phyloP scores from a whole-genome alignment of 2,797 vertebrate genomes.

The Argyrosomus regius region DNA sequence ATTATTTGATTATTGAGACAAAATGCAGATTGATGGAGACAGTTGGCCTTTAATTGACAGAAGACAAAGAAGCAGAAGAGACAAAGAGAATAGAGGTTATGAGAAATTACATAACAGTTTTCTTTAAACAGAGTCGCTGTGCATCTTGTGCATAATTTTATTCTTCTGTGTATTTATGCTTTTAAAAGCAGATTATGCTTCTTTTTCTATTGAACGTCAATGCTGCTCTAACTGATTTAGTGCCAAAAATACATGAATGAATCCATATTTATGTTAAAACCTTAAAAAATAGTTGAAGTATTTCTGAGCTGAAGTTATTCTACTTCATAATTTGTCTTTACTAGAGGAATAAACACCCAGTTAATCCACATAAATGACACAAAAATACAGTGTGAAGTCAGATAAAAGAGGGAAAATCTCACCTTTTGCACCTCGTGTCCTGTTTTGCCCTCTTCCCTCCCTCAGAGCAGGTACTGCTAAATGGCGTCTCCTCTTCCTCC shows the following conservation, averaged over 20 bases:
- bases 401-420: constrained; percentile 26
- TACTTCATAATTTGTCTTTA: background rate
- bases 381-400: background rate
- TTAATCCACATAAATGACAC: background rate
- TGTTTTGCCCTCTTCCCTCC: constrained; percentile 32
- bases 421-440: constrained; percentile 59
- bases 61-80: constrained; percentile 14
- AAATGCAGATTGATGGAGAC: constrained; percentile 57
- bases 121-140: background rate
- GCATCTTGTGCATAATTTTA: background rate
- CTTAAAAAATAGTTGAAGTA: too few species aligned
- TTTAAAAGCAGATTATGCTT: background rate
- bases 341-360: background rate
- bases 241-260: rapidly evolving
- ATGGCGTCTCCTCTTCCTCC: constrained; percentile 44
- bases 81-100: background rate
- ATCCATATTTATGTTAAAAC: background rate
- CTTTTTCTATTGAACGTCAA: background rate
- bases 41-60: constrained; percentile 16
- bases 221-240: background rate
- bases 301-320: background rate
- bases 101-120: background rate
- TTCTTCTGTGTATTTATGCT: background rate
- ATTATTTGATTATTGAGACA: constrained; percentile 73
- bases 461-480: constrained; percentile 19